Evolutionary conservation across 1,140 invertebrate genomes (phyloP), one percentile per base, ranked within the genome.

Genomic region (Monomorium pharaonis): DNA sequence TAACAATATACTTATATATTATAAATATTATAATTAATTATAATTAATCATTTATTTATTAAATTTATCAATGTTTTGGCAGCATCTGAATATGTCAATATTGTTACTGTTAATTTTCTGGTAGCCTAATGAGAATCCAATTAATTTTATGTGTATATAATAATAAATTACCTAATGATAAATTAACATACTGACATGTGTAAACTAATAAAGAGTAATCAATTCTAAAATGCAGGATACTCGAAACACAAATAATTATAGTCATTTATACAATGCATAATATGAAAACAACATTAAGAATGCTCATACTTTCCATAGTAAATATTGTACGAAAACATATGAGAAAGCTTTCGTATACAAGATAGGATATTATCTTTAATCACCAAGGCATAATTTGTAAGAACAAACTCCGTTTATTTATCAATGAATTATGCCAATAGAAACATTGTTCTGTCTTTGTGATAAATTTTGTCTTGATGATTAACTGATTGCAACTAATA

Each of bases 221-320:
- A 80, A 80, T 56, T 42, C 27, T 33, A 74, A 72, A 72, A 58
- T 30, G 49, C 37, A 81, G 37, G 24, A 74, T 60, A 74, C 2
- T 42, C 12, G n/a, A 74, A 58, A 74, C 9, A 70, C 7, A 72
- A 81, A 72, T 83, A 72, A 81, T 33, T 81, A 74, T 83, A 83
- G 67, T 83, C 78, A 83, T 58, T 72, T 83, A n/a, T n/a, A 74
- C n/a, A 44, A 3, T 56, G 65, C 30, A 72, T 83, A 83, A 83
- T 58, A 21, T 60, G 44, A 16, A 51, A 80, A 72, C 18, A 70
- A 44, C 14, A 16, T 58, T 56, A 70, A 44, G 7, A 72, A 58
- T 81, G 65, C 37, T 81, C 33, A 81, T 44, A 81, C 37, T 51
- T 56, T 30, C 16, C 3, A 81, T 81, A 21, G 9, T 5, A 49